phyloP scores from a whole-genome alignment of 2,888 invertebrate species.

The Hydraecia micacea region DNA sequence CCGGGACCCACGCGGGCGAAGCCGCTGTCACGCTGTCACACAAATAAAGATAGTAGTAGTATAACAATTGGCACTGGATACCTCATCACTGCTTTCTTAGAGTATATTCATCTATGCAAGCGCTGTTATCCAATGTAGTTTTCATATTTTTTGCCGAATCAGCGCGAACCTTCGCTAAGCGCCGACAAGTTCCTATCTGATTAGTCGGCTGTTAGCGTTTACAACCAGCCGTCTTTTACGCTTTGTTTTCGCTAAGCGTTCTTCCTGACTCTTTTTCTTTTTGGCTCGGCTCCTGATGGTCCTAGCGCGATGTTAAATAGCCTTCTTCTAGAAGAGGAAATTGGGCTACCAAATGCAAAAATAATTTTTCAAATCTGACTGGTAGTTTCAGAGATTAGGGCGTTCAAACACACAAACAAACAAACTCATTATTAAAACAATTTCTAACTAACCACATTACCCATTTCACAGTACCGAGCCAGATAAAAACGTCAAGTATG shows the following conservation, averaged over 20 bases:
- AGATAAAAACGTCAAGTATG: conserved; percentile 61
- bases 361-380: neutral
- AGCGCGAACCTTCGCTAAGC: too few species aligned
- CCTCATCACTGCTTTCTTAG: too few species aligned
- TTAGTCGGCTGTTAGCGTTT: too few species aligned
- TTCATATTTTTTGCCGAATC: too few species aligned
- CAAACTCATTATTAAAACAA: conserved; percentile 8
- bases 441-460: conserved; percentile 1
- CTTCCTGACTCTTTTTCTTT: neutral
- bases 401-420: neutral
- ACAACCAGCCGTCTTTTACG: too few species aligned
- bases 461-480: neutral
- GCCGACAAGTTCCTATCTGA: too few species aligned
- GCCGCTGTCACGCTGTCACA: too few species aligned
- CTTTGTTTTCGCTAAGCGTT: neutral
- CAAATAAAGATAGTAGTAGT: too few species aligned
- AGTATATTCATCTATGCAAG: too few species aligned
- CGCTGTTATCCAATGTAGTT: too few species aligned
- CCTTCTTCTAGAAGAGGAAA: neutral
- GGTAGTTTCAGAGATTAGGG: neutral
- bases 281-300: neutral
- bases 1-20: too few species aligned
- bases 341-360: neutral
- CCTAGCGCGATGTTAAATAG: neutral
- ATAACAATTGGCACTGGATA: too few species aligned